These are phyloP conservation scores for Zygogramma bicolorata DNA, from an alignment of 2,888 invertebrate species.

Conservation along the genomic window DNA sequence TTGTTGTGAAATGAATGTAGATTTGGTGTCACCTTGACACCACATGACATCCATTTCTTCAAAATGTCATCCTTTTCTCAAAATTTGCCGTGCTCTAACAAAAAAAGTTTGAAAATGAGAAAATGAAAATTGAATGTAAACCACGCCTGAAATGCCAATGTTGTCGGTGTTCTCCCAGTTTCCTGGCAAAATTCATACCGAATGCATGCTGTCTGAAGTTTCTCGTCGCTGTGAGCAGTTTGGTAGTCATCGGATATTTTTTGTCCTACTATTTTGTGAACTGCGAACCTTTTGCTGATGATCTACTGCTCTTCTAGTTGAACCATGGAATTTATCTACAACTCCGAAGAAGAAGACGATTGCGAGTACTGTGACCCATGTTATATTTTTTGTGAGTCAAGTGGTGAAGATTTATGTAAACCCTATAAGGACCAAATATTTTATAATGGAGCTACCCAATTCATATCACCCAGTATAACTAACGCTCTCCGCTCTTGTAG, in stretches of 20 bases:
- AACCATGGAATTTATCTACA: background rate
- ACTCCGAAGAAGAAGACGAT: conserved; percentile 8
- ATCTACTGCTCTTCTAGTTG: conserved; percentile 35
- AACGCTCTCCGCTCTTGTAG: conserved; percentile 16
- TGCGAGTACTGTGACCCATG: background rate
- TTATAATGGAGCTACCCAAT: background rate
- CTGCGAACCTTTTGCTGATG: conserved; percentile 45
- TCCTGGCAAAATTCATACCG: conserved; percentile 20
- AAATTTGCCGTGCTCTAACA: conserved; percentile 26
- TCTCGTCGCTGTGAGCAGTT: conserved; percentile 28
- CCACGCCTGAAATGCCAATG: conserved; percentile 31
- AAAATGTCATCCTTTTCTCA: conserved; percentile 25
- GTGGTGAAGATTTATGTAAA: background rate
- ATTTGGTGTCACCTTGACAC: too few relatives aligned
- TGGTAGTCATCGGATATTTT: conserved; percentile 37
- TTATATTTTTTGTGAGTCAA: background rate
- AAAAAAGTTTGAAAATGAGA: background rate
- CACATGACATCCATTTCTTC: conserved; percentile 7
- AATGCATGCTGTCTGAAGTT: conserved; percentile 32
- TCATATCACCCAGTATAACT: background rate
- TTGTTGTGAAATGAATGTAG: too few relatives aligned
- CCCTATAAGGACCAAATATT: background rate
- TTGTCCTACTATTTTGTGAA: conserved; percentile 33
- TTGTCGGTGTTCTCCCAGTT: conserved; percentile 25
- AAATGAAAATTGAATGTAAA: conserved; percentile 28